Evolutionary conservation across 2,113 vertebrate genomes (phyloP), one percentile per base, ranked within the genome.

Genomic region (Sebastes fasciatus): DNA sequence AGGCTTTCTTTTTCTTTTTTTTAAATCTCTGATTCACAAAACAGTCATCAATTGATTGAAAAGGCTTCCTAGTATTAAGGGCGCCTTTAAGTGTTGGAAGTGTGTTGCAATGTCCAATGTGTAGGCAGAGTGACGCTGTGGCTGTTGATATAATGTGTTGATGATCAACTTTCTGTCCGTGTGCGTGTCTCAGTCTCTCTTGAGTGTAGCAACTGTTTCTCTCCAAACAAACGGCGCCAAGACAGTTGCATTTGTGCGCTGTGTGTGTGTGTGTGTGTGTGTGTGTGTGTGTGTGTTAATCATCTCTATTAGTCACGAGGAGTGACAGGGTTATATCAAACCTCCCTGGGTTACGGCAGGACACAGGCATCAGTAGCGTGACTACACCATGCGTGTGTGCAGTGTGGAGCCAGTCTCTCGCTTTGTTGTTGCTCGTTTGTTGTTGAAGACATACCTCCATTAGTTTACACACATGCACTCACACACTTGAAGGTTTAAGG

Each of bases 321-420:
- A 90, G 54, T 67, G 85, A 84, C 83, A 79, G 80, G 73, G 72
- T 89, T 88, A 79, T 86, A 83, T 90, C 88, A 87, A 78, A 64
- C 58, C 67, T 86, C 55, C 60, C 52, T 57, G 80, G 86, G 93
- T 93, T 93, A 91, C 43, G 1, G 83, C 77, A 85, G 90, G 91
- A 86, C 93, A 84, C 88, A 87, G 74, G 91, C 74, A 73, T 61
- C 82, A 76, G 79, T 92, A 65, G 87, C 91, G 88, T 94, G 92
- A 94, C 92, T 87, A 0, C 75, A 43, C 77, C 8, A 14, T 26
- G 63, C 60, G 66, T 80, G 68, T 67, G 58, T 63, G 58, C 73
- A 48, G 17, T 54, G 51, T 68, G 81, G 74, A 87, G 85, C 74
- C 82, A 58, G 80, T 54, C 69, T 77, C 79, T 72, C 7, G 1